phyloP scores from a whole-genome alignment of 2,797 vertebrate species.

The Scolopax rusticola region DNA sequence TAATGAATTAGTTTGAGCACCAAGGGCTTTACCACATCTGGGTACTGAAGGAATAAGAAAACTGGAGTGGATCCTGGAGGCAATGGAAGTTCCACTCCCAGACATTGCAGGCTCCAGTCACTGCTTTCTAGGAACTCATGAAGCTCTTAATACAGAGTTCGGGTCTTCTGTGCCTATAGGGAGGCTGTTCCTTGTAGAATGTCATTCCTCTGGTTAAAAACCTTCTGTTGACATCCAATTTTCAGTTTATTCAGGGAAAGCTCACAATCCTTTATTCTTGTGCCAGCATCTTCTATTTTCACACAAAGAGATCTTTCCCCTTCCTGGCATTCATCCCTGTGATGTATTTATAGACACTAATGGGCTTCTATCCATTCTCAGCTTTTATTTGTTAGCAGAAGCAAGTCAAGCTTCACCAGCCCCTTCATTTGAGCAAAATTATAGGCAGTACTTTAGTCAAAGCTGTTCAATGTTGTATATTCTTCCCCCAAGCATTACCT shows the following conservation, averaged over 20 bases:
- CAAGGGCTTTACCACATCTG: neutral
- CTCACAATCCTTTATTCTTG: conserved; percentile 18
- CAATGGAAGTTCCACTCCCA: neutral
- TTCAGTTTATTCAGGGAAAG: conserved; percentile 26
- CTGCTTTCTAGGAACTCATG: neutral
- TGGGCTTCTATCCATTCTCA: neutral
- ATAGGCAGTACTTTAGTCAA: neutral
- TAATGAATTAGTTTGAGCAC: neutral
- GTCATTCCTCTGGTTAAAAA: conserved; percentile 4
- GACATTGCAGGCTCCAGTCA: neutral
- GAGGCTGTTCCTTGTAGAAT: neutral
- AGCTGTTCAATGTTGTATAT: neutral
- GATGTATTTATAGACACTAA: conserved; percentile 50
- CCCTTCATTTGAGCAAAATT: neutral
- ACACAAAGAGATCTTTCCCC: conserved; percentile 15
- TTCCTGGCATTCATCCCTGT: conserved; percentile 37
- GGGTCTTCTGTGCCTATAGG: neutral
- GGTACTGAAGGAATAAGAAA: neutral
- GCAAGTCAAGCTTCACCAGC: neutral
- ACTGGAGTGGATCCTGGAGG: neutral
- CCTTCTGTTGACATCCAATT: conserved; percentile 36
- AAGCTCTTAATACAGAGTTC: neutral
- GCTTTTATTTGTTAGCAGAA: conserved; percentile 22
- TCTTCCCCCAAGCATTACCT: neutral
- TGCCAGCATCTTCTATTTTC: conserved; percentile 49